phyloP scores from a whole-genome alignment of 2,797 vertebrate genomes.

The Spinibarbus caldwelli region DNA sequence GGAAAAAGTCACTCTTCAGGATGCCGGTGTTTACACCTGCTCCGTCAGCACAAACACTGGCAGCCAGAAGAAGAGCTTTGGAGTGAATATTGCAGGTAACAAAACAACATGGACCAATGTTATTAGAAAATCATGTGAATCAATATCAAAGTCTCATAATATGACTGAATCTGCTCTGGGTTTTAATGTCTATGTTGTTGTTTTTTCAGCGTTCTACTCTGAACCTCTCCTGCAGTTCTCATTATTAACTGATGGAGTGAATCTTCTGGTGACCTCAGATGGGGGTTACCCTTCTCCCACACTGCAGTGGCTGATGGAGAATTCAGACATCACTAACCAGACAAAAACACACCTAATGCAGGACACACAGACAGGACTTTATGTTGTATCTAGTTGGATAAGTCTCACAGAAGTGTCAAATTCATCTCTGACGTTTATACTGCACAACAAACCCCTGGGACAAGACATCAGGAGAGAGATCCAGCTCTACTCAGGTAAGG shows the following conservation, averaged over 20 bases:
- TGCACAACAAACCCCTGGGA: constrained; percentile 54
- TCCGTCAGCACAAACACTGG: constrained; percentile 68
- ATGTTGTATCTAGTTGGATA: constrained; percentile 55
- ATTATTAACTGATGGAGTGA: constrained; percentile 31
- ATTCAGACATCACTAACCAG: constrained; percentile 52
- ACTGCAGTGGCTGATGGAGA: constrained; percentile 60
- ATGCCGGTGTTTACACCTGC: constrained; percentile 70
- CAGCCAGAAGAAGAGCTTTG: constrained; percentile 60
- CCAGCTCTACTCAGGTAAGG: constrained; percentile 50
- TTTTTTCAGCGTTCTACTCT: constrained; percentile 57
- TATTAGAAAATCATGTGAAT: neutral
- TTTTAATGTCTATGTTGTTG: neutral
- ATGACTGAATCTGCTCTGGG: too few species aligned
- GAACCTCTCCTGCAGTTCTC: constrained; percentile 61
- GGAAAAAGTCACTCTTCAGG: constrained; percentile 60
- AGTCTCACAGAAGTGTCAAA: constrained; percentile 45
- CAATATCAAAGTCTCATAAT: neutral
- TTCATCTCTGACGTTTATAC: constrained; percentile 60
- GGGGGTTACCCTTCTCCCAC: constrained; percentile 61
- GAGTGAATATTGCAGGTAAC: constrained; percentile 56
- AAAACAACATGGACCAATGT: neutral
- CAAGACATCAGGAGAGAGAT: constrained; percentile 63
- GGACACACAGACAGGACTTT: constrained; percentile 56
- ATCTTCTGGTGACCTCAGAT: constrained; percentile 56
- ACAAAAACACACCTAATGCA: constrained; percentile 38